phyloP scores from a whole-genome alignment of 1,140 invertebrate genomes.

The Diabrotica virgifera region DNA sequence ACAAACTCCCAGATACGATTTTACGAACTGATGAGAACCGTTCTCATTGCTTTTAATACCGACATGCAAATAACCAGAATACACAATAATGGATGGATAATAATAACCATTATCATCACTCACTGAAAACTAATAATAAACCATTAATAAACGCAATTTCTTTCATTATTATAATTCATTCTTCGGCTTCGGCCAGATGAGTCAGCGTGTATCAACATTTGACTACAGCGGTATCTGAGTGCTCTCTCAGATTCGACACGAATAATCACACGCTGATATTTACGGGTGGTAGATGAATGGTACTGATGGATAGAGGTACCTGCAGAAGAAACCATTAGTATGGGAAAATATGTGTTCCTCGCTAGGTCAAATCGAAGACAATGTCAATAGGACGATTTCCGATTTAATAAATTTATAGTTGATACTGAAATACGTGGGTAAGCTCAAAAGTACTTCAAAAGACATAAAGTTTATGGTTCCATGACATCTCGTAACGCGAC shows the following conservation, averaged over 20 bases:
- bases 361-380: constrained; percentile 28
- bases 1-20: no score
- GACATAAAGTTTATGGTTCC: no score
- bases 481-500: no score
- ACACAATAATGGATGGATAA: constrained; percentile 34
- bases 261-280: constrained; percentile 26
- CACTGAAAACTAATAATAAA: constrained; percentile 45
- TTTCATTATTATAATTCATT: constrained; percentile 49
- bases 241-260: constrained; percentile 11
- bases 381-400: no score
- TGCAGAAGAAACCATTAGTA: constrained; percentile 41
- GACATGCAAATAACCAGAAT: constrained; percentile 35
- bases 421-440: no score
- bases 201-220: constrained; percentile 31
- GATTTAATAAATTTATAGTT: no score
- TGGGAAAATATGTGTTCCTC: constrained; percentile 31
- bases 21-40: background rate
- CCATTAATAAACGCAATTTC: constrained; percentile 47
- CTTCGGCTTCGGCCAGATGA: constrained; percentile 37
- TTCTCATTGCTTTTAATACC: constrained; percentile 4
- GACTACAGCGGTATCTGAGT: constrained; percentile 7
- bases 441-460: no score
- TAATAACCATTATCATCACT: constrained; percentile 46
- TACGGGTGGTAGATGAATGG: constrained; percentile 25
- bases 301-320: constrained; percentile 23